phyloP scores from a whole-genome alignment of 2,797 vertebrate genomes.

The Acanthiza pusilla region DNA sequence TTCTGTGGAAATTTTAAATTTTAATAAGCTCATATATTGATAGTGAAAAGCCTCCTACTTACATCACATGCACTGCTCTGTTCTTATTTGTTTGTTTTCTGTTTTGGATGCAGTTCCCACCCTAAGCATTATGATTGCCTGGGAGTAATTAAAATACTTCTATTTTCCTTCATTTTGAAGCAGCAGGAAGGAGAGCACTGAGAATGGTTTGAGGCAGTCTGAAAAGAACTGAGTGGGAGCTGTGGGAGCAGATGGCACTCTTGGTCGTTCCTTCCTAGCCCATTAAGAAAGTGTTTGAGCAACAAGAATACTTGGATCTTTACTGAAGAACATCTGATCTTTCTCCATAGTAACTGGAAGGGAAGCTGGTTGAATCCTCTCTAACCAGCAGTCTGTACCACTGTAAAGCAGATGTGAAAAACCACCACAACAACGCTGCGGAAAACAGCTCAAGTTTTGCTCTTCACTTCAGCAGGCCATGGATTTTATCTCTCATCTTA shows the following conservation, averaged over 20 bases:
- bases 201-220: conserved; percentile 43
- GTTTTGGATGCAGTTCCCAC: not conserved
- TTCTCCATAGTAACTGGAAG: not conserved
- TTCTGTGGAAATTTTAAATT: not conserved
- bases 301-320: conserved; percentile 18
- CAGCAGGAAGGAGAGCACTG: conserved; percentile 28
- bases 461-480: not conserved
- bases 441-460: not conserved
- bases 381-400: conserved; percentile 5
- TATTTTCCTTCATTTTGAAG: conserved; percentile 45
- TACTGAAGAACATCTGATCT: not conserved
- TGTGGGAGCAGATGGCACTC: conserved; percentile 21
- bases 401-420: conserved; percentile 23
- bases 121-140: conserved; percentile 9
- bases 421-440: not conserved
- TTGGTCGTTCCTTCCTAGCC: conserved; percentile 55
- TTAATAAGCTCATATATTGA: not conserved
- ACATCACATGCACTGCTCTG: not conserved
- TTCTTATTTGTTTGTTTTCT: not conserved
- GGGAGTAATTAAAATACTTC: conserved; percentile 11
- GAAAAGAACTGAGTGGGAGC: conserved; percentile 53
- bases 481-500: not conserved
- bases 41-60: not conserved
- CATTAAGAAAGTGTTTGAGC: conserved; percentile 28
- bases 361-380: not conserved